phyloP scores from a whole-genome alignment of 2,113 vertebrate genomes.

The Leucopsar rothschildi region DNA sequence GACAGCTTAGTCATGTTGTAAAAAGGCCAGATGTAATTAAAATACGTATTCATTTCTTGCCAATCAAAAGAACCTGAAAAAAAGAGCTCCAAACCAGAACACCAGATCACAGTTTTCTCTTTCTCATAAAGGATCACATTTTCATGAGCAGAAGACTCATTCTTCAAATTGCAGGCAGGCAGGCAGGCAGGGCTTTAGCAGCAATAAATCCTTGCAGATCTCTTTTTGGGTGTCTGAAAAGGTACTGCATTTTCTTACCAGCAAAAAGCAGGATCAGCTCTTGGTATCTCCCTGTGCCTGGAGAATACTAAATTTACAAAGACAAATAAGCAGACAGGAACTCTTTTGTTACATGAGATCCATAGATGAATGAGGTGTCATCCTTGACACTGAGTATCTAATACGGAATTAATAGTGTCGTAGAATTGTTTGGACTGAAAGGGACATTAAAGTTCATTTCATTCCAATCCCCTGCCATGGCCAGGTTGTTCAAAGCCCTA shows the following conservation, averaged over 20 bases:
- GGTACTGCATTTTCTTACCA: not conserved
- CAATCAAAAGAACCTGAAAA: constrained; percentile 26
- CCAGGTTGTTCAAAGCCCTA: not conserved
- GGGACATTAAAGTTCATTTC: not conserved
- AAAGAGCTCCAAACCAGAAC: not conserved
- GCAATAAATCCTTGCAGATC: not conserved
- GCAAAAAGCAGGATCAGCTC: not conserved
- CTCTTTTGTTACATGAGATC: not conserved
- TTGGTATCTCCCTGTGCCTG: not conserved
- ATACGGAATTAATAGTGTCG: not conserved
- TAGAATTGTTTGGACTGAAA: not conserved
- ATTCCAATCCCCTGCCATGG: not conserved
- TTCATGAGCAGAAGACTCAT: not conserved
- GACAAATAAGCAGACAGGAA: not conserved
- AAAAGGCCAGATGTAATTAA: constrained; percentile 46
- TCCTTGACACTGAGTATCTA: not conserved
- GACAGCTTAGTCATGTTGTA: constrained; percentile 37
- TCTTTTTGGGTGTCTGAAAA: not conserved
- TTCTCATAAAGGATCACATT: not conserved
- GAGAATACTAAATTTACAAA: not conserved
- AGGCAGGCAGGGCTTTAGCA: not conserved
- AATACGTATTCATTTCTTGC: not conserved
- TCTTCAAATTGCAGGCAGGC: not conserved
- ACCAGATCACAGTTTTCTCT: not conserved
- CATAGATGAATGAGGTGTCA: not conserved